phyloP scores from a whole-genome alignment of 1,140 invertebrate genomes.

The Leptinotarsa defecta region DNA sequence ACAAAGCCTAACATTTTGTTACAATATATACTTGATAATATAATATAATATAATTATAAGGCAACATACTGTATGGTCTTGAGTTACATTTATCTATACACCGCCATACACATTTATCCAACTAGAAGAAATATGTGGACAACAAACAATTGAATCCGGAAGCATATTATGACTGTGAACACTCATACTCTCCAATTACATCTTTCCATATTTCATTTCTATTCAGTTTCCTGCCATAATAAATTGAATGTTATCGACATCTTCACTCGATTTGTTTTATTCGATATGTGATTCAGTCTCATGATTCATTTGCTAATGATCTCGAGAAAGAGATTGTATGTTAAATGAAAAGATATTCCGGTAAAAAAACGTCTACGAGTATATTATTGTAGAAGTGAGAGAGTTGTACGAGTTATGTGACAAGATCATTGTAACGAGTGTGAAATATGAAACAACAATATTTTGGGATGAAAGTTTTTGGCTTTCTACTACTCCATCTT shows the following conservation, averaged over 20 bases:
- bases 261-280: background rate
- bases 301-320: background rate
- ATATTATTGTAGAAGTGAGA: too few relatives aligned
- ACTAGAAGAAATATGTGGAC: constrained; percentile 23
- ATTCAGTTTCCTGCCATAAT: background rate
- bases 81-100: constrained; percentile 15
- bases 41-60: constrained; percentile 41
- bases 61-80: constrained; percentile 50
- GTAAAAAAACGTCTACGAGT: too few relatives aligned
- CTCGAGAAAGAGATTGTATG: too few relatives aligned
- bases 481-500: too few relatives aligned
- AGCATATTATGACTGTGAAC: too few relatives aligned
- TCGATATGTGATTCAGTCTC: background rate
- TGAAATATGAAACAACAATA: too few relatives aligned
- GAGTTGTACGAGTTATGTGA: too few relatives aligned
- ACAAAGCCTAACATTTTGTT: background rate
- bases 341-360: too few relatives aligned
- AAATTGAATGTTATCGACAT: background rate
- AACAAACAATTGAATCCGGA: constrained; percentile 22
- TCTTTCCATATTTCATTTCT: background rate
- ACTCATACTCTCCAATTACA: background rate
- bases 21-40: constrained; percentile 7
- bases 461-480: too few relatives aligned
- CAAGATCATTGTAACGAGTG: too few relatives aligned
- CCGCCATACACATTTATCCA: constrained; percentile 27